A percentile compares a stretch with the other conserved stretches of the same genome.
Evolutionary conservation across 2,113 vertebrate genomes (phyloP).

Genomic region (Cebus imitator): DNA sequence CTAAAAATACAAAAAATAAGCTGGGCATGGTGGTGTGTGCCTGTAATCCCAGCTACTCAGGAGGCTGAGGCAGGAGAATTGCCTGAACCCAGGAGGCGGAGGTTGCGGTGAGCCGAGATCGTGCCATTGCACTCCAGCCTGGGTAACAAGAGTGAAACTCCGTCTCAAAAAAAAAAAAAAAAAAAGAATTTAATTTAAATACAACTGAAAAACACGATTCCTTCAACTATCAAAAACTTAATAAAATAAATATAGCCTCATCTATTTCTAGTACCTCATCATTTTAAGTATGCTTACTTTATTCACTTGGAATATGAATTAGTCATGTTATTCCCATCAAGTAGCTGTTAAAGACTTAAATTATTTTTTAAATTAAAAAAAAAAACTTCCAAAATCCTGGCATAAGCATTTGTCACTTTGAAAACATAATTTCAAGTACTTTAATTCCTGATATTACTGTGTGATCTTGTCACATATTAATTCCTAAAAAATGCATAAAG

Average conservation of each 20-base stretch:
- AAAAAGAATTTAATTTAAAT: constrained; percentile 2
- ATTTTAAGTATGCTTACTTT: not conserved
- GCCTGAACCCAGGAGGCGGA: too few species aligned
- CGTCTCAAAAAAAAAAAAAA: too few species aligned
- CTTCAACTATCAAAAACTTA: constrained; percentile 33
- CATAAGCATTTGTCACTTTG: not conserved
- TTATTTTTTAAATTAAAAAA: not conserved
- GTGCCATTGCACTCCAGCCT: too few species aligned
- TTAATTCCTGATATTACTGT: not conserved
- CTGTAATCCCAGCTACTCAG: too few species aligned
- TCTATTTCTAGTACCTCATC: not conserved
- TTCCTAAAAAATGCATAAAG: not conserved
- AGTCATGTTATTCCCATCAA: not conserved
- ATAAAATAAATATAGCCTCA: not conserved
- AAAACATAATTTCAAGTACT: constrained; percentile 17
- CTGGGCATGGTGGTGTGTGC: too few species aligned
- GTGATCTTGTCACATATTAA: not conserved
- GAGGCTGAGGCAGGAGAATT: too few species aligned
- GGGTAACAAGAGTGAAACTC: too few species aligned
- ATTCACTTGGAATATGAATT: not conserved
- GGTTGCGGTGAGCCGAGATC: too few species aligned
- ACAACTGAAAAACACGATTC: constrained; percentile 3
- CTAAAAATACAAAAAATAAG: too few species aligned
- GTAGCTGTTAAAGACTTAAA: not conserved
- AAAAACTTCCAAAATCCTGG: not conserved